Percentiles rank a stretch among this genome's conserved stretches.
Evolutionary conservation across 2,113 vertebrate species (phyloP).

Genomic region (Crypturellus undulatus): DNA sequence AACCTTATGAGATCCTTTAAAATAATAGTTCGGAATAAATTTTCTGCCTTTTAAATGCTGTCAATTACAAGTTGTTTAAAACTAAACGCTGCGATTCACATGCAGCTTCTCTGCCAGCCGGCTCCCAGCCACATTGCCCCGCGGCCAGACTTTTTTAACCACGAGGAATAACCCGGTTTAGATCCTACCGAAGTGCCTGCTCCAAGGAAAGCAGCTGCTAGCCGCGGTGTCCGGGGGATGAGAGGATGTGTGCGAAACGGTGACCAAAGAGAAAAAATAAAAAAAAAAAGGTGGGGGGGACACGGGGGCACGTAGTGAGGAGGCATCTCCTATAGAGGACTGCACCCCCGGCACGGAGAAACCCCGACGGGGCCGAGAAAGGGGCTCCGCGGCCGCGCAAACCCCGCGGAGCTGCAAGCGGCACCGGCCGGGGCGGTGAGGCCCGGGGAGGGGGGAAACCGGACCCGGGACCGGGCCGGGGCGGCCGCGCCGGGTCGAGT

Average conservation of each 20-base stretch:
- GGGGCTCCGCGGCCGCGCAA: too few species aligned
- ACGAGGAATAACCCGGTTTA: fast-evolving
- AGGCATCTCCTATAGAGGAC: fast-evolving
- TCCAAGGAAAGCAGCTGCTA: background rate
- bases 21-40: background rate
- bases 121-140: background rate
- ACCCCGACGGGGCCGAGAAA: too few species aligned
- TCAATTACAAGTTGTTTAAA: background rate
- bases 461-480: too few species aligned
- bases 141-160: background rate
- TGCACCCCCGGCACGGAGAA: background rate
- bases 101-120: fast-evolving
- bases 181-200: fast-evolving
- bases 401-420: too few species aligned
- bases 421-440: too few species aligned
- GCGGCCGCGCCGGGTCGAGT: background rate
- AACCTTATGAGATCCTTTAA: background rate
- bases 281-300: too few species aligned
- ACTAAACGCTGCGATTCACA: background rate
- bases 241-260: fast-evolving
- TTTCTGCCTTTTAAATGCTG: background rate
- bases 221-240: fast-evolving
- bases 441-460: too few species aligned
- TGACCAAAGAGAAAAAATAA: too few species aligned
- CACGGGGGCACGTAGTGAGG: background rate